Evolutionary conservation across 2,113 vertebrate species (phyloP), one percentile per base, ranked within the genome.

Genomic region (Chionodraco myersi): DNA sequence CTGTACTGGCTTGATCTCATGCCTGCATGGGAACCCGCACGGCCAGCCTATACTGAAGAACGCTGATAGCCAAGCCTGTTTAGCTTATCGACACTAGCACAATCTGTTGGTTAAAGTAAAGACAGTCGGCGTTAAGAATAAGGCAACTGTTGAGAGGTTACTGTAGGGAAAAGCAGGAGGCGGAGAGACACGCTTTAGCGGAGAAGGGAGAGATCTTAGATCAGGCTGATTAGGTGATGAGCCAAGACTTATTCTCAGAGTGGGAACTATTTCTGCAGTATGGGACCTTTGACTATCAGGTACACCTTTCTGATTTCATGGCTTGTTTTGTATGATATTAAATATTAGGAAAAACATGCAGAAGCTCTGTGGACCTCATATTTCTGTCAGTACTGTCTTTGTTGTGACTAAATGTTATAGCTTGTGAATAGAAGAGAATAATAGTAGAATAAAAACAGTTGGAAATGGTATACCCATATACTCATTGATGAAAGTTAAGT

Each of bases 1-100:
- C 86, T 89, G 75, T 21, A 56, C 77, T 16, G 73, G 68, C 86
- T 81, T 92, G 91, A 93, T 90, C 88, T 88, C 76, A 41, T 76
- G 81, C 64, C 63, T 85, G 61, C 57, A 75, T 72, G 83, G 51
- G 60, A 72, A 86, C 77, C 66, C 6, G 14, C 57, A 70, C 73
- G 26, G 72, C 47, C 57, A 70, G 23, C 0, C 48, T 44, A 21
- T 21, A 30, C 57, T 66, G 56, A 1, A 51, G 62, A 56, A 79
- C 65, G 12, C n/a, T 53, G 41, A 47, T 30, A 36, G 45, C 26
- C 54, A 44, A 57, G 0, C 45, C 26, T 1, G 63, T 36, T 64
- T 78, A 34, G 62, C 21, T 51, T 56, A n/a, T 65, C 6, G 34
- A 49, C 62, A 64, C 26, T 0, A 16, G 47, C 14, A 2, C 30